phyloP scores from a whole-genome alignment of 2,888 invertebrate species.

The Lochmaea capreae region DNA sequence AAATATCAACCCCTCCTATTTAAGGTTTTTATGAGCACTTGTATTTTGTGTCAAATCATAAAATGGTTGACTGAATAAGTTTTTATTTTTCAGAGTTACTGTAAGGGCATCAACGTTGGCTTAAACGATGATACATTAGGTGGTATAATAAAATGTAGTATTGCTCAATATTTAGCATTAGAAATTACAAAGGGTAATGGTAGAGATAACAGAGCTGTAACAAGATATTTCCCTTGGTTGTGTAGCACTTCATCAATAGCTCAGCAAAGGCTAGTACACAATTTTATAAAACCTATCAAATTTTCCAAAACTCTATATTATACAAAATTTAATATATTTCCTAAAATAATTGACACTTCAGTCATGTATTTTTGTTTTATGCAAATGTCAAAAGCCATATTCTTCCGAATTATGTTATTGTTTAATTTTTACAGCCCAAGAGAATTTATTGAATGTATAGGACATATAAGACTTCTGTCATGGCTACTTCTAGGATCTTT shows the following conservation, averaged over 20 bases:
- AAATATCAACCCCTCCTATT: no score
- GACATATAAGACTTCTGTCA: conserved; percentile 92
- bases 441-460: conserved; percentile 95
- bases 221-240: conserved; percentile 90
- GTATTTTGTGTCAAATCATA: no score
- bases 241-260: conserved; percentile 78
- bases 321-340: no score
- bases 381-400: not conserved
- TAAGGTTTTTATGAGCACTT: no score
- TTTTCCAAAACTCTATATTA: not conserved
- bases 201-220: conserved; percentile 84
- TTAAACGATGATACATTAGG: conserved; percentile 96
- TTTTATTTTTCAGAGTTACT: conserved; percentile 71
- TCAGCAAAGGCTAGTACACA: conserved; percentile 78
- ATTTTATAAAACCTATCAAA: no score
- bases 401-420: not conserved
- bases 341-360: no score
- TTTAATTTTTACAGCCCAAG: conserved; percentile 74
- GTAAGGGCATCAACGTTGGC: conserved; percentile 74
- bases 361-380: no score
- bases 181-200: conserved; percentile 92
- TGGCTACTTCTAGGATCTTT: conserved; percentile 98
- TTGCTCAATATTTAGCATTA: conserved; percentile 92
- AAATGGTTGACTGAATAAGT: not conserved
- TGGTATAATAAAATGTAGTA: conserved; percentile 94